phyloP scores from a whole-genome alignment of 2,888 invertebrate genomes.

The Drosophila fulvimacula region DNA sequence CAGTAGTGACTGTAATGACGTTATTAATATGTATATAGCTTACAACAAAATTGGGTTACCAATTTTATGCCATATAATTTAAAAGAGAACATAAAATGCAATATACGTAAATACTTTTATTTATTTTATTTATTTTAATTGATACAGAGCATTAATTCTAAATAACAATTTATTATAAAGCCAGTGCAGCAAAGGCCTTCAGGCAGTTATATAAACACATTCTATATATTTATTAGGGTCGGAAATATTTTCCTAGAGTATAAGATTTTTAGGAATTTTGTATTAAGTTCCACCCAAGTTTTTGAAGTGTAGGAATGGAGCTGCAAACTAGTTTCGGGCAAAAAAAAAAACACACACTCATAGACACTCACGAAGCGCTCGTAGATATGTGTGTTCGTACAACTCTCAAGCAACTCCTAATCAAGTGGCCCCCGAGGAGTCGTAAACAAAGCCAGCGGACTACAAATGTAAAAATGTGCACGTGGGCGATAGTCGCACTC shows the following conservation, averaged over 20 bases:
- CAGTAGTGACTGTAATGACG: background rate
- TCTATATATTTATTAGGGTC: background rate
- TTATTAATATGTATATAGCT: background rate
- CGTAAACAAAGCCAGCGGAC: constrained; percentile 69
- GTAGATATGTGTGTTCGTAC: constrained; percentile 45
- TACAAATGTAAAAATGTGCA: constrained; percentile 63
- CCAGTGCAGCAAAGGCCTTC: too few species aligned
- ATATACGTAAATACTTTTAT: background rate
- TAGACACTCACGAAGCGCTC: constrained; percentile 18
- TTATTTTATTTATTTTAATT: too few species aligned
- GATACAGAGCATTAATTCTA: too few species aligned
- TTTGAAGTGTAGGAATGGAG: constrained; percentile 9
- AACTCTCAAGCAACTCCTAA: constrained; percentile 75
- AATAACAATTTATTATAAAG: too few species aligned
- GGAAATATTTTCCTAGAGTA: too few species aligned
- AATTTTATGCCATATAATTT: background rate
- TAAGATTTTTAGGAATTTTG: background rate
- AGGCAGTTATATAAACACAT: background rate
- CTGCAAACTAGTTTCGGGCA: constrained; percentile 8
- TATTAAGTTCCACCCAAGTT: background rate
- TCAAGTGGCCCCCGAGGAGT: constrained; percentile 77
- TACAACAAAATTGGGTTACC: too few species aligned
- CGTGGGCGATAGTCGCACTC: constrained; percentile 30
- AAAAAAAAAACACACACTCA: constrained; percentile 14
- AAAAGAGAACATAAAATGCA: background rate